Evolutionary conservation across 2,113 vertebrate species (phyloP), one percentile per base, ranked within the genome.

Genomic region (Copsychus sechellarum): DNA sequence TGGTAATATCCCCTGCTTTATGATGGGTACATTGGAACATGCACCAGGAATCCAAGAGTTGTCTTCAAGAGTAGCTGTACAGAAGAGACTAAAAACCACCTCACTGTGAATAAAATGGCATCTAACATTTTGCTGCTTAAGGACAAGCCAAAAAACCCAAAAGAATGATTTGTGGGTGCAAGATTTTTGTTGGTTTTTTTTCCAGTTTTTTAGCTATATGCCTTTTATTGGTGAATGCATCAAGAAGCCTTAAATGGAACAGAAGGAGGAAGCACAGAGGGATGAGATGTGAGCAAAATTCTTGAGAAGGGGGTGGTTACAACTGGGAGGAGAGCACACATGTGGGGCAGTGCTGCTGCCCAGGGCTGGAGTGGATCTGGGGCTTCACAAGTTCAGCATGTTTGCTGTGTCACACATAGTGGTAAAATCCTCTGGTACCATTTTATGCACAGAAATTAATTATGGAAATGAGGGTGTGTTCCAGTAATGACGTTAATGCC

Each of bases 41-140:
- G 62, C 53, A 47, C 14, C n/a, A 43, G 43, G 60, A 71, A 51
- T 48, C 29, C 70, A 76, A 2, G 23, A 17, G 1, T 24, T 77
- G 19, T 66, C 29, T 58, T 80, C 26, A 48, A 57, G 62, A 20
- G 5, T 1, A 47, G 25, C 0, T 0, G 5, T 53, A 18, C 21
- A 23, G 72, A 87, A 57, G 43, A 77, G 36, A 51, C 29, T 54
- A 12, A 66, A 61, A 84, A 10, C 47, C n/a, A 24, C n/a, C 48
- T n/a, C 50, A 25, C 26, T 28, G 25, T 29, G 36, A 61, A 19
- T 69, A 29, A 64, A 85, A 51, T 29, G 16, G 16, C 57, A 71
- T 43, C 36, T n/a, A n/a, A 48, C 5, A 5, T 45, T 73, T 53
- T 47, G 25, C n/a, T 64, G 26, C 15, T 5, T 65, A 24, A 65